phyloP scores from a whole-genome alignment of 2,888 invertebrate species.

The Drosophila setosimentum region DNA sequence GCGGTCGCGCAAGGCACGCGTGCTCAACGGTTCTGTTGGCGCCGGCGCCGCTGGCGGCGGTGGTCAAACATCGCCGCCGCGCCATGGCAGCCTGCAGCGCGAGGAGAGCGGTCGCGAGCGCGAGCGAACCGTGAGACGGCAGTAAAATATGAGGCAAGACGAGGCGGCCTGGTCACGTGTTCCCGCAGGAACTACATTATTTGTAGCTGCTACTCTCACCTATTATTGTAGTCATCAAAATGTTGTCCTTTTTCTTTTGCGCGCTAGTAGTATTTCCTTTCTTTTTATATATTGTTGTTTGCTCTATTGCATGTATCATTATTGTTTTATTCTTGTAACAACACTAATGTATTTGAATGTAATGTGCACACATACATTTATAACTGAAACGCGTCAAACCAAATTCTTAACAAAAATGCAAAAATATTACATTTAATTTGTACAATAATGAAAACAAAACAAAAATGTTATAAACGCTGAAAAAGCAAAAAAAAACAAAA shows the following conservation, averaged over 20 bases:
- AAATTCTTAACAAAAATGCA: conserved; percentile 71
- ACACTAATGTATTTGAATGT: conserved; percentile 10
- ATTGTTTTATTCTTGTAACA: conserved; percentile 3
- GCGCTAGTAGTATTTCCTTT: conserved; percentile 49
- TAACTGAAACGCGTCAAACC: conserved; percentile 77
- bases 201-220: neutral
- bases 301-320: neutral
- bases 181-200: neutral
- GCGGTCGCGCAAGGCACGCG: conserved; percentile 89
- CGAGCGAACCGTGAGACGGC: conserved; percentile 87
- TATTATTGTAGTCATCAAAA: conserved; percentile 16
- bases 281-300: conserved; percentile 29
- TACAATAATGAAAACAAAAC: conserved; percentile 38
- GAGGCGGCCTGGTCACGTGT: neutral
- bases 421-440: conserved; percentile 51
- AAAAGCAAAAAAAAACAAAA: conserved; percentile 3
- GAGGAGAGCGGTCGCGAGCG: conserved; percentile 87
- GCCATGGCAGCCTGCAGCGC: conserved; percentile 87
- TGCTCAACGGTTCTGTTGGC: conserved; percentile 85
- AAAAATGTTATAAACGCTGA: conserved; percentile 16
- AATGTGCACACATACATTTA: conserved; percentile 11
- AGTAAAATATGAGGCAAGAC: conserved; percentile 55
- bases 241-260: conserved; percentile 6
- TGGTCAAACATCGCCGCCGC: conserved; percentile 87
- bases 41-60: conserved; percentile 46